phyloP scores from a whole-genome alignment of 2,797 vertebrate species.

The Tinamus major region DNA sequence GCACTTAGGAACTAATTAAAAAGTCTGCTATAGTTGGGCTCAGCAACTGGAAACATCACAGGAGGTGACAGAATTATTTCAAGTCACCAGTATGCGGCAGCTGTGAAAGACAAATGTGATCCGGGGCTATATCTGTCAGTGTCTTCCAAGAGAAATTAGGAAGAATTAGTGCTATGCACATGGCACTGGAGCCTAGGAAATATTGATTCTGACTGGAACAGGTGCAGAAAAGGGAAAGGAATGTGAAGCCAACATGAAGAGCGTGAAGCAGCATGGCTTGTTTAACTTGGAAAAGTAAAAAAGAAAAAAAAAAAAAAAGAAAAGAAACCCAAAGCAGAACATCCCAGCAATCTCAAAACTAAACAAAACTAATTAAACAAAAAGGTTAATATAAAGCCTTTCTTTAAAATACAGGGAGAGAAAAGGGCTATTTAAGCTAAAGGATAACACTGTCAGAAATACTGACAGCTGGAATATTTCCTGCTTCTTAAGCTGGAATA shows the following conservation, averaged over 20 bases:
- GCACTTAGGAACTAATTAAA: not conserved
- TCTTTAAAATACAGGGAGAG: not conserved
- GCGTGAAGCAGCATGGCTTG: not conserved
- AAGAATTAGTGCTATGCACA: slow-evolving; percentile 8
- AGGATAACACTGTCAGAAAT: not conserved
- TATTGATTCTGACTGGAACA: slow-evolving; percentile 16
- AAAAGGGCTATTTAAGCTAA: not conserved
- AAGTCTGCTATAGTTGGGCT: not conserved
- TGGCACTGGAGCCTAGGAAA: slow-evolving; percentile 16
- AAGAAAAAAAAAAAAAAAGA: not conserved
- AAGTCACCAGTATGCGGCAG: slow-evolving; percentile 10
- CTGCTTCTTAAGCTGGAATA: not conserved
- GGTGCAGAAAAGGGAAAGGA: slow-evolving; percentile 21
- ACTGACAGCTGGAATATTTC: too few relatives aligned
- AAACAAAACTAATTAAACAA: not conserved
- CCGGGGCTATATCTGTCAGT: slow-evolving; percentile 24
- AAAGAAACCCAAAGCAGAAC: not conserved
- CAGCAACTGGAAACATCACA: slow-evolving; percentile 39
- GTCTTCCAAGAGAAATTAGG: slow-evolving; percentile 15
- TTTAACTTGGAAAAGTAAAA: not conserved
- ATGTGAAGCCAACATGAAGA: not conserved
- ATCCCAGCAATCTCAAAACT: not conserved
- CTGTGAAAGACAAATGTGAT: slow-evolving; percentile 53
- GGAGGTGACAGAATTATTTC: slow-evolving; percentile 37
- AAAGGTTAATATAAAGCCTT: not conserved